Evolutionary conservation across 2,888 invertebrate species (phyloP), one percentile per base, ranked within the genome.

Genomic region (Ferrisia virgata): DNA sequence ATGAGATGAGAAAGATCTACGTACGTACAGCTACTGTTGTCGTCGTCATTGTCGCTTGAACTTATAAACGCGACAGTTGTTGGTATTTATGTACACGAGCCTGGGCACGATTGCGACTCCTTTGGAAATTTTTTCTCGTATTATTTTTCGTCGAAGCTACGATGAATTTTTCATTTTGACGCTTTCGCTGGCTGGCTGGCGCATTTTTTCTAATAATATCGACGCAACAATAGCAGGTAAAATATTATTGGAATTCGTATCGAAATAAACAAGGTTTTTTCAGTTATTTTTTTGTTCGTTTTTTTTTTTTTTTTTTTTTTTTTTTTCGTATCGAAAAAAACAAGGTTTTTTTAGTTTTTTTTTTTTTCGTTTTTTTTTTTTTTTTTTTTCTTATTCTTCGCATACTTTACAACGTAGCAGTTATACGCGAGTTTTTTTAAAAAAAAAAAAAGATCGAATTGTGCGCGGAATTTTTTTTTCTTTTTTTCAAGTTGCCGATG

Each of bases 281-380:
- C 5, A 47, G 72, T 36, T 80, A 53, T 80, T 18, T 80, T 80
- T 43, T 80, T 28, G 15, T 43, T 22, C 15, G 4, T 39, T 33
- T 28, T 28, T 36, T 6, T 22, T 8, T 9, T 79, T n/a, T n/a
- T n/a, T n/a, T n/a, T n/a, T 79, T 11, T 79, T 36, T 13, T 25
- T 79, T n/a, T 79, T n/a, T 79, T 79, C 43, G 39, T 47, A 47
- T 80, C n/a, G n/a, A n/a, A n/a, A n/a, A n/a, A n/a, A n/a, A 76
- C 72, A 33, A 36, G 33, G 33, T 72, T 72, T 69, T n/a, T 47
- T 47, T 18, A 47, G 72, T 36, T 80, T 80, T 80, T 18, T 80
- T 80, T 43, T 80, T 28, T 28, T 43, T 22, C 15, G 4, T 39
- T 33, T 28, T 28, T 36, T 6, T 22, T 8, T 9, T 79, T 36